Evolutionary conservation across 1,140 invertebrate species (phyloP).

Genomic region (Lepidurus couesii): DNA sequence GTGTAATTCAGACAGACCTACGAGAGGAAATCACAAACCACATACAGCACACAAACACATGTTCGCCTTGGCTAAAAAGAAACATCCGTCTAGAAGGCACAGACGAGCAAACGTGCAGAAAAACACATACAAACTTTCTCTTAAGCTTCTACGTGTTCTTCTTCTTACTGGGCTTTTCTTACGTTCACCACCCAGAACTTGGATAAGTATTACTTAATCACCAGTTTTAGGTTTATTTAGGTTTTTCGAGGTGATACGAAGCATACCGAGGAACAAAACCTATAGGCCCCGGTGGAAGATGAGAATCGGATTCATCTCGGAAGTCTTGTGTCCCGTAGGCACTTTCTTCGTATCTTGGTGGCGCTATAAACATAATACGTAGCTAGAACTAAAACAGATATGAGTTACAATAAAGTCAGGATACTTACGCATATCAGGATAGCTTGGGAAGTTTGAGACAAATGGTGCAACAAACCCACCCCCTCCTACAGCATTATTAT

Average conservation of each 20-base stretch:
- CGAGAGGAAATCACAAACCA: no score
- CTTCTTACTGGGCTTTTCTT: neutral
- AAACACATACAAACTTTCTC: no score
- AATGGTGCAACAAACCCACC: neutral
- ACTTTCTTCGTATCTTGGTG: slow-evolving; percentile 27
- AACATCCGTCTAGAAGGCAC: no score
- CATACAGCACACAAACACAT: no score
- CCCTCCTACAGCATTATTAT: neutral
- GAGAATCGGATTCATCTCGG: neutral
- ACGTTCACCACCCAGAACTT: neutral
- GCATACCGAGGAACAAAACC: neutral
- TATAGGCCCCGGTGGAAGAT: neutral
- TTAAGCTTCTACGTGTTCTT: no score
- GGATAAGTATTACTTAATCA: neutral
- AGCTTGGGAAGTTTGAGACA: slow-evolving; percentile 26
- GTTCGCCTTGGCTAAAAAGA: no score
- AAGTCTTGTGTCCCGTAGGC: neutral
- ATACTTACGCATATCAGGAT: slow-evolving; percentile 33
- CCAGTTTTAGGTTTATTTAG: neutral
- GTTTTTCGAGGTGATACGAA: neutral
- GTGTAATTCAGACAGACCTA: no score
- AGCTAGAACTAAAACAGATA: neutral
- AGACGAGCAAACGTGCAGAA: no score
- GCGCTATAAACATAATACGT: slow-evolving; percentile 16
- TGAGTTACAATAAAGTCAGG: neutral